Base-by-base conservation (phyloP, 2,113 vertebrate species). In the Lepus timidus region DNA sequence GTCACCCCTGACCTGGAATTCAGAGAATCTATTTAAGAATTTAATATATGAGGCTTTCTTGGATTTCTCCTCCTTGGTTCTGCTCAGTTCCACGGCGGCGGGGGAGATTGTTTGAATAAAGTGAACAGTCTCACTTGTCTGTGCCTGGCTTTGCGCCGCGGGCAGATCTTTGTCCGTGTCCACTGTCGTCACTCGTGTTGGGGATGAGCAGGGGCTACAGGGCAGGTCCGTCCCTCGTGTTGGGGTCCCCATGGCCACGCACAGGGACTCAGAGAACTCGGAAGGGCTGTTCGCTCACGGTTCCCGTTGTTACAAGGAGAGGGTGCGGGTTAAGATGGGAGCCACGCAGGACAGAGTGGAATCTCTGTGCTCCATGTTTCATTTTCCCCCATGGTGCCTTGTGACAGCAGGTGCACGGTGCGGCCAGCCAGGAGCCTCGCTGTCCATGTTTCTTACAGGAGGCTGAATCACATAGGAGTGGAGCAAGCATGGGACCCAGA, bases 1-100 rank as follows among this genome's bases (percentile, higher is more conserved):
- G 0, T 64, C 62, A 71, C 94, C 93, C n/a, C 0, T 93, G 39
- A 52, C 81, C 88, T 67, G 91, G 95, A 95, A 96, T 96, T 96
- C 93, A 93, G 96, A 98, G 97, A 98, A 91, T 92, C 97, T 98
- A 98, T 98, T 97, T 98, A 97, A 98, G 96, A 98, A 97, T 98
- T 98, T 99, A 98, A 98, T 98, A 98, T 98, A 98, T 98, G 95
- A 87, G 78, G 87, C 76, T 85, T 27, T 91, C 95, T 89, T 83
- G 78, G 64, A 80, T 92, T 83, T 82, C 10, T 68, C n/a, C 67
- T 68, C n/a, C 67, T 64, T 25, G 14, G 61, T 76, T 92, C 73
- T 85, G 25, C 85, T 78, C 70, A 17, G 6, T 80, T 96, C 76
- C 85, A 94, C 93, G 75, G 68, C 88, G 96, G 16, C 36, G 85